Percentiles rank a stretch among this genome's conserved stretches.
Conservation (phyloP, 2,113 vertebrate species). For the Urocynchramus pylzowi region DNA sequence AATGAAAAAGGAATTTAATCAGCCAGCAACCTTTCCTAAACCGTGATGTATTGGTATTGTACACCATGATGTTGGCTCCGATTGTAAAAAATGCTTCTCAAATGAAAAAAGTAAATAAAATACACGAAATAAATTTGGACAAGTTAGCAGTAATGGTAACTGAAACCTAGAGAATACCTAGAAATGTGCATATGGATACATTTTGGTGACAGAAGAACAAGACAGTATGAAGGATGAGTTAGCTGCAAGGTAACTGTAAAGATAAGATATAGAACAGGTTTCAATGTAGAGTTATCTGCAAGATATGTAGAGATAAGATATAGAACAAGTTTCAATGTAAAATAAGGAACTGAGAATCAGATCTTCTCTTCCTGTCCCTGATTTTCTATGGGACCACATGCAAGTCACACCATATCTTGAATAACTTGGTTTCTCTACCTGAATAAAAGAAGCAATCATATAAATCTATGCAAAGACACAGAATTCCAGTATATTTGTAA, state of each 20-base stretch:
- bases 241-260: neutral
- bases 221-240: neutral
- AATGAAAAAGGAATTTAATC: neutral
- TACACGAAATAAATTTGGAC: neutral
- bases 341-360: neutral
- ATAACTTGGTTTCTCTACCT: neutral
- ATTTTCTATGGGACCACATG: accelerated
- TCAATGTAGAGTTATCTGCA: neutral
- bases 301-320: neutral
- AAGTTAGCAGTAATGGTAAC: neutral
- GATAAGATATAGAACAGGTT: neutral
- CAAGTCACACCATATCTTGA: neutral
- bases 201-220: neutral
- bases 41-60: accelerated
- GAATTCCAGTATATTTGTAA: neutral
- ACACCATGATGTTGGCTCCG: neutral
- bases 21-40: neutral
- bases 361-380: neutral
- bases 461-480: neutral
- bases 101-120: neutral
- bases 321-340: neutral
- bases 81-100: neutral
- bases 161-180: neutral
- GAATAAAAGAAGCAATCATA: neutral
- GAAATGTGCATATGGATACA: neutral